A percentile compares a stretch with the other conserved stretches of the same genome.
Evolutionary conservation across 1,140 invertebrate species (phyloP).

Genomic region (Ostrea denselamellosa): DNA sequence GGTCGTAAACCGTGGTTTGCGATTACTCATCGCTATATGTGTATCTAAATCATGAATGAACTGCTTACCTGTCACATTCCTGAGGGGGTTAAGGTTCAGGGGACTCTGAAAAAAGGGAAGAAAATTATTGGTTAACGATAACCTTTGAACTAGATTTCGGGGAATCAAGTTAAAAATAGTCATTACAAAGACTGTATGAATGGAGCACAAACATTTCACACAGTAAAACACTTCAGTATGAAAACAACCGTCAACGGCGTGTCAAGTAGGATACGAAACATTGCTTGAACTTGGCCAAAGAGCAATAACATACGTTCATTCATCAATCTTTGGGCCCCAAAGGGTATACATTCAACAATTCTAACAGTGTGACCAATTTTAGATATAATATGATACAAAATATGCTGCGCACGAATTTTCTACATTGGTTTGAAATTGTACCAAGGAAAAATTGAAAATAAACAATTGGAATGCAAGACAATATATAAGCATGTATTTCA

Average conservation of each 20-base stretch:
- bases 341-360: not conserved
- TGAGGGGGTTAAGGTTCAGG: not conserved
- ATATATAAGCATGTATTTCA: no score
- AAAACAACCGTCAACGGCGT: not conserved
- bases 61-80: conserved; percentile 17
- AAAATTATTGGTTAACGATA: not conserved
- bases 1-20: not conserved
- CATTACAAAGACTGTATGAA: not conserved
- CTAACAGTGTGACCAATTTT: no score
- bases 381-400: no score
- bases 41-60: conserved; percentile 16
- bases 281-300: not conserved
- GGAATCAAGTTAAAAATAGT: conserved; percentile 1
- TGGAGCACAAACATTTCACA: not conserved
- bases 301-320: not conserved
- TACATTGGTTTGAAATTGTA: not conserved
- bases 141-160: conserved; percentile 3
- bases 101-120: not conserved
- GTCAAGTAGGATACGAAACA: not conserved
- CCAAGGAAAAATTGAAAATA: not conserved
- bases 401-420: not conserved
- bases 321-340: not conserved
- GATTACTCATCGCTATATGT: not conserved
- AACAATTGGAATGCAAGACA: not conserved
- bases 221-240: not conserved